Evolutionary conservation across 1,140 invertebrate species (phyloP), one percentile per base, ranked within the genome.

Genomic region (Nasonia longicornis): DNA sequence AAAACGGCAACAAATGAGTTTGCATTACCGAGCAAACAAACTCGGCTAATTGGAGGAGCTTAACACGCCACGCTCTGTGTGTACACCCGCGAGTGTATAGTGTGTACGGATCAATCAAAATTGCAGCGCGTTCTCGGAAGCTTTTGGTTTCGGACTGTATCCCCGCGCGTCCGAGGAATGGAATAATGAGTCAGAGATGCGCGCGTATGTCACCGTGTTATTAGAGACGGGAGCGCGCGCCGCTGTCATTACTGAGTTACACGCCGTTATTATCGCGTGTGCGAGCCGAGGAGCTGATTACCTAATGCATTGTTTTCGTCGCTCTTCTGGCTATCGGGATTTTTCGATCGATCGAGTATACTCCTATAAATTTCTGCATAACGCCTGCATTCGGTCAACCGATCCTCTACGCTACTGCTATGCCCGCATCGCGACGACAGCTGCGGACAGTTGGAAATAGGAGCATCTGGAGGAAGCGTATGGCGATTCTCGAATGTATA

Each of bases 11-110:
- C 48, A 79, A 79, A 58, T 79, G 77, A 71, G 69, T 79, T 79
- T 79, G 70, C 48, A 73, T 31, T 66, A n/a, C 14, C 77, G n/a
- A 29, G 58, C 26, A 58, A 80, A 75, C 64, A 75, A 80, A 80
- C 79, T 80, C 35, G 42, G 26, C 45, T 80, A 75, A 74, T 80
- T 75, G 45, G 67, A 31, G 63, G 74, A 58, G 52, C 52, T n/a
- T n/a, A 4, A n/a, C 52, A 58, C 52, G 52, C 52, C 16, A 58
- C 52, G 16, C 52, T 16, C 1, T 52, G 16, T 52, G 48, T 52
- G 0, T 52, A 52, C 11, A 16, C 31, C 31, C 48, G 8, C 38
- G 58, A n/a, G 14, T 52, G 14, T 58, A n/a, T 7, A 58, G 3
- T n/a, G 4, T 58, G 10, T 58, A n/a, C 20, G 52, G 52, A 45